Conservation (phyloP, 1,140 invertebrate species). For the Notospermus geniculatus region DNA sequence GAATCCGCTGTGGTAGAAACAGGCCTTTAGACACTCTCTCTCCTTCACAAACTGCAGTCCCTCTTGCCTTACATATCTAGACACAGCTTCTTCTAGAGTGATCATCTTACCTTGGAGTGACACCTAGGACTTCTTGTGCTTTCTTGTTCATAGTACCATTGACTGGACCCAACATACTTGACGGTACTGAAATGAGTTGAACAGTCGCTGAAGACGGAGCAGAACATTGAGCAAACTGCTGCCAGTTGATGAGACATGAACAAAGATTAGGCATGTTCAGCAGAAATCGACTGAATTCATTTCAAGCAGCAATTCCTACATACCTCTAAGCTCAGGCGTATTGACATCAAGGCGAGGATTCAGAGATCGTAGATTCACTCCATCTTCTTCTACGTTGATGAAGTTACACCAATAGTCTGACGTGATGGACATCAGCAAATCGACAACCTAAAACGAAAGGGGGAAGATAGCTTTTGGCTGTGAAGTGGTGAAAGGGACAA, state of each 20-base stretch:
- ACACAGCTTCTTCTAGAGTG: background rate
- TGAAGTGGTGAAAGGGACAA: too few relatives aligned
- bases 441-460: slow-evolving; percentile 61
- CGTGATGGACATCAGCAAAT: slow-evolving; percentile 65
- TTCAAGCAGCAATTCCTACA: background rate
- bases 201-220: too few relatives aligned
- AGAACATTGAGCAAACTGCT: background rate
- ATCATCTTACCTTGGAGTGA: slow-evolving; percentile 33
- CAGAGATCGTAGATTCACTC: background rate
- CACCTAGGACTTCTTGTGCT: slow-evolving; percentile 17
- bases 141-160: slow-evolving; percentile 19
- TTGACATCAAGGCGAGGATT: background rate
- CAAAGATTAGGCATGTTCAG: background rate
- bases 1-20: too few relatives aligned
- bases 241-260: background rate
- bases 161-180: slow-evolving; percentile 31
- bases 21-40: too few relatives aligned
- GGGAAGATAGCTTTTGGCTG: slow-evolving; percentile 6
- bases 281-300: background rate
- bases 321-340: background rate
- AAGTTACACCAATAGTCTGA: slow-evolving; percentile 68
- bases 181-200: slow-evolving; percentile 18
- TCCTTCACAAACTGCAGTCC: too few relatives aligned
- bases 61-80: too few relatives aligned
- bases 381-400: slow-evolving; percentile 47